These are phyloP conservation scores for Elachura formosa DNA, from an alignment of 2,113 vertebrate species.

Conservation along the genomic window DNA sequence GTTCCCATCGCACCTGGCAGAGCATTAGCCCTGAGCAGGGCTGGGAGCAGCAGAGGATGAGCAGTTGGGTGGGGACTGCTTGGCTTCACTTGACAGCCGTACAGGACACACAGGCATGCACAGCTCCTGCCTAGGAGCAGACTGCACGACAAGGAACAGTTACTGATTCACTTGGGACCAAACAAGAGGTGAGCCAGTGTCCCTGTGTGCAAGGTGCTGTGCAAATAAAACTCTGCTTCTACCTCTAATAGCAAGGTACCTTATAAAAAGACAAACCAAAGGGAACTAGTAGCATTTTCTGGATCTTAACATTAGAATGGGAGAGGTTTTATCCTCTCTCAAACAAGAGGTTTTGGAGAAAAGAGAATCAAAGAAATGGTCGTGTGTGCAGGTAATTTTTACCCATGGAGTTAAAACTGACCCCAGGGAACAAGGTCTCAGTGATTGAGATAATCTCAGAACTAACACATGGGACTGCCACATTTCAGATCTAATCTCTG, in stretches of 20 bases:
- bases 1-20: not conserved
- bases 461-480: not conserved
- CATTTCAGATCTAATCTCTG: not conserved
- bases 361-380: not conserved
- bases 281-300: not conserved
- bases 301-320: not conserved
- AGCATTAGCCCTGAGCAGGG: not conserved
- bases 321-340: not conserved
- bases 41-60: fast-evolving
- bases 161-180: not conserved
- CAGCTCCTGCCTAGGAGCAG: not conserved
- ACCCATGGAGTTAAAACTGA: not conserved
- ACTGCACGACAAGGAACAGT: not conserved
- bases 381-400: not conserved
- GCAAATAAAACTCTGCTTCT: not conserved
- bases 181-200: not conserved
- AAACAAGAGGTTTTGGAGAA: not conserved
- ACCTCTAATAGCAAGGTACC: not conserved
- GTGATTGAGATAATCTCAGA: not conserved
- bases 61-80: fast-evolving
- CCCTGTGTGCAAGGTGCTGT: not conserved
- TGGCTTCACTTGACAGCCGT: not conserved
- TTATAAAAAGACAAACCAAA: not conserved
- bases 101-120: not conserved
- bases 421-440: not conserved